phyloP scores from a whole-genome alignment of 2,888 invertebrate genomes.

The Habrosyne pyritoides region DNA sequence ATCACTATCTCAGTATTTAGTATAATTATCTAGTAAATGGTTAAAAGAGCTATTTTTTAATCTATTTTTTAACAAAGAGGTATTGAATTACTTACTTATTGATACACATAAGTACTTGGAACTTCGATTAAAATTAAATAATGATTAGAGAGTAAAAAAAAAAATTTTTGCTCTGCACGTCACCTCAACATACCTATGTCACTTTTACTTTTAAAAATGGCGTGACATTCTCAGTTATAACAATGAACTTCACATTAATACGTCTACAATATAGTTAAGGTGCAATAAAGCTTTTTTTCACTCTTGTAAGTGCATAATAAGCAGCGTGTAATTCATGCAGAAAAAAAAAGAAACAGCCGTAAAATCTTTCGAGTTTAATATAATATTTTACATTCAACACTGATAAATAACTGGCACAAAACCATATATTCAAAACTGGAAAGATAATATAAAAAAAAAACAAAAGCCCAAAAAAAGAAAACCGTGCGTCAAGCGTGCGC shows the following conservation, averaged over 20 bases:
- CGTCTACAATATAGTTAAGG: background rate
- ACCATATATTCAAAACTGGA: background rate
- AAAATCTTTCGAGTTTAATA: background rate
- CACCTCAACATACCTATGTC: too few relatives aligned
- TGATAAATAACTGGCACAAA: background rate
- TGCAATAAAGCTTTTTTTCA: background rate
- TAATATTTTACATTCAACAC: background rate
- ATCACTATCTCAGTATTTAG: too few relatives aligned
- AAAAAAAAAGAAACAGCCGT: background rate
- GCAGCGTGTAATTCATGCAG: background rate
- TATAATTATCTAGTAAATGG: too few relatives aligned
- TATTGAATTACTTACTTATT: too few relatives aligned
- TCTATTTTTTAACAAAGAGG: too few relatives aligned
- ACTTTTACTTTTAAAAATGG: background rate
- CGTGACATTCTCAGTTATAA: background rate
- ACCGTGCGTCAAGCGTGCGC: conserved; percentile 24
- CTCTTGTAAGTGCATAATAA: background rate
- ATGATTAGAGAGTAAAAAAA: background rate
- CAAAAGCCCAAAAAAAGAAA: background rate
- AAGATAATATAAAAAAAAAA: background rate
- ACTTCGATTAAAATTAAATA: too few relatives aligned
- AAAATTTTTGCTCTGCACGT: background rate
- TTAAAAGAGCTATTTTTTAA: too few relatives aligned
- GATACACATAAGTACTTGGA: too few relatives aligned
- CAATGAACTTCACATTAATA: background rate